Evolutionary conservation across 2,888 invertebrate genomes (phyloP), one percentile per base, ranked within the genome.

Genomic region (Digitonthophagus gazella): DNA sequence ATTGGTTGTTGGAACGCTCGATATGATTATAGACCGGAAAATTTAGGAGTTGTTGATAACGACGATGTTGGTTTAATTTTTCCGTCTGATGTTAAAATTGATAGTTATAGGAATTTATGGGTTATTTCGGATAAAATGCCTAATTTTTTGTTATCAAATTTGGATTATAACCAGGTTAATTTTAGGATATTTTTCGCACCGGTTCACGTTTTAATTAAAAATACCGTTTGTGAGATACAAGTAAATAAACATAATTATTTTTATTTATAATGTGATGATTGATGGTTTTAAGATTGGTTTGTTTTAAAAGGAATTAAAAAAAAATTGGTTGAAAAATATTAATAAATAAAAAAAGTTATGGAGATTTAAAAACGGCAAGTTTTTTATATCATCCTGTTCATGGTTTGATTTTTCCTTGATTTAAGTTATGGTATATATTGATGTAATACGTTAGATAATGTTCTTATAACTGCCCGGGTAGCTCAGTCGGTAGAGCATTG

Each of bases 61-160:
- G 93, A 94, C 77, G 91, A 93, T 77, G 87, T 88, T 0, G 90
- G 89, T 5, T 83, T 95, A 20, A 89, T 93, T 19, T 94, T 93
- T 79, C 94, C 93, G 0, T 86, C 89, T 74, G 94, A 94, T 77
- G 85, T 94, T 1, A 93, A 93, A 83, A 90, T 93, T 71, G 89
- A 92, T 80, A 85, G 86, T 63, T 86, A 87, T 68, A 85, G 87
- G 71, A 90, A 91, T 72, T 85, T 91, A 2, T 94, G 94, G 94
- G 91, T 93, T 0, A 86, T 94, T 1, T 93, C 93, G 0, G 93
- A 94, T 80, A 86, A 90, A 56, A 93, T 94, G 93, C 90, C 93
- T 0, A 89, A 90, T 8, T 93, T 93, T 76, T 82, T 93, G 28
- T 69, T 84, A n/a, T 78, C 84, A 5, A 87, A 86, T 57, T 81